phyloP scores from a whole-genome alignment of 2,113 vertebrate genomes.

The Thunnus maccoyii region DNA sequence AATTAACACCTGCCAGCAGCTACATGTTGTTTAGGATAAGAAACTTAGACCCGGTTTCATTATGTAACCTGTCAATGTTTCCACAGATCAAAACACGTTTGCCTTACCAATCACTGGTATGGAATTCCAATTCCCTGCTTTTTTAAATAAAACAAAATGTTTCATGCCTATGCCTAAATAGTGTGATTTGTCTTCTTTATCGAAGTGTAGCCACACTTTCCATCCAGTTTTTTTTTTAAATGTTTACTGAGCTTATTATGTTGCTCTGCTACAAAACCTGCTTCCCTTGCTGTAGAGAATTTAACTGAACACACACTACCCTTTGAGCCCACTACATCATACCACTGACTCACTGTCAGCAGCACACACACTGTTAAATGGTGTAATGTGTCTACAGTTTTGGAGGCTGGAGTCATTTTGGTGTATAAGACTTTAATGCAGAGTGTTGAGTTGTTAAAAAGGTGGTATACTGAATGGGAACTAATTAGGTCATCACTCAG shows the following conservation, averaged over 20 bases:
- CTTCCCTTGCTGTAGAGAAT: constrained; percentile 37
- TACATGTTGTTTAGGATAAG: constrained; percentile 15
- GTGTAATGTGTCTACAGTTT: constrained; percentile 26
- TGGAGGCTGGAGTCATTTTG: constrained; percentile 19
- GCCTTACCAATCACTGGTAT: not conserved
- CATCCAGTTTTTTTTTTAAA: constrained; percentile 7
- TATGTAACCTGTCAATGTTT: constrained; percentile 17
- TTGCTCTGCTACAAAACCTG: constrained; percentile 40
- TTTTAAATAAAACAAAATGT: constrained; percentile 7
- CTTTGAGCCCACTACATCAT: constrained; percentile 19
- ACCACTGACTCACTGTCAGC: constrained; percentile 38
- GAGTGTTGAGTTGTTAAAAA: constrained; percentile 16
- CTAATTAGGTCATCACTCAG: constrained; percentile 24
- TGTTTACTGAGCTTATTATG: constrained; percentile 32
- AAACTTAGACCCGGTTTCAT: constrained; percentile 18
- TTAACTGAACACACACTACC: constrained; percentile 36
- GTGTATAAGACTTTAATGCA: constrained; percentile 5
- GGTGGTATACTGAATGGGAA: constrained; percentile 10
- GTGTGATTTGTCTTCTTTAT: constrained; percentile 21
- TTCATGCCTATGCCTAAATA: not conserved
- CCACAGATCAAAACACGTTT: not conserved
- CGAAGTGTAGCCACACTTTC: not conserved
- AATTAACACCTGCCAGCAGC: constrained; percentile 53
- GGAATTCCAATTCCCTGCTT: not conserved
- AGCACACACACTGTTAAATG: constrained; percentile 13